Conservation (phyloP, 1,140 invertebrate species). For the Bombus superbus region DNA sequence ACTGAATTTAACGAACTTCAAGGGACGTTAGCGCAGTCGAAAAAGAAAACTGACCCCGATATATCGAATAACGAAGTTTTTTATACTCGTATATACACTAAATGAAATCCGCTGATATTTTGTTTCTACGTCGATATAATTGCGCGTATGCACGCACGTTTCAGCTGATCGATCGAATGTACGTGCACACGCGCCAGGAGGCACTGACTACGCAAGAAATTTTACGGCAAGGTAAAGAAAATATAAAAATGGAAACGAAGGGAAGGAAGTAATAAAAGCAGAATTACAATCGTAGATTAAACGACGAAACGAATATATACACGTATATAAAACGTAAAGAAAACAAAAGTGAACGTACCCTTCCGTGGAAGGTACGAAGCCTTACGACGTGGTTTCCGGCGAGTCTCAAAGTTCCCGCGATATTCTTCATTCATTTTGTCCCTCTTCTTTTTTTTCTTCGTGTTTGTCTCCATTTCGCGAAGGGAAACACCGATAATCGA, state of each 20-base stretch:
- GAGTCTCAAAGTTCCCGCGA: constrained; percentile 58
- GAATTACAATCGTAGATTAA: constrained; percentile 27
- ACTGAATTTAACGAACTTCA: neutral
- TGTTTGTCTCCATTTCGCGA: constrained; percentile 52
- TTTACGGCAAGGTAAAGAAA: neutral
- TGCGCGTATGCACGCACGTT: constrained; percentile 42
- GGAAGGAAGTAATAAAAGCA: neutral
- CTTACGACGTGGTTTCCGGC: constrained; percentile 65
- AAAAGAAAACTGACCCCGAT: constrained; percentile 30
- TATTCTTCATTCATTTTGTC: constrained; percentile 6
- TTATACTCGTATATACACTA: constrained; percentile 68
- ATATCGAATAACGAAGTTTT: constrained; percentile 65
- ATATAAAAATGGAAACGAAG: neutral
- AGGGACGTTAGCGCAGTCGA: neutral
- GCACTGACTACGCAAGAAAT: constrained; percentile 5
- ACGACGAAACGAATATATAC: constrained; percentile 48
- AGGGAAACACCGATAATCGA: constrained; percentile 64
- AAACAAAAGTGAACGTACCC: constrained; percentile 21
- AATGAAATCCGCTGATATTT: constrained; percentile 69
- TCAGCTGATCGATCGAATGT: constrained; percentile 4
- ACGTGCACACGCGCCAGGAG: constrained; percentile 37
- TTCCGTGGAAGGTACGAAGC: constrained; percentile 61
- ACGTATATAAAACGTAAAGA: constrained; percentile 9
- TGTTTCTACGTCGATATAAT: constrained; percentile 61
- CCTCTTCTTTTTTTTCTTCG: constrained; percentile 44